These are phyloP conservation scores for Ceramica pisi DNA, from an alignment of 2,888 invertebrate species.

Conservation along the genomic window DNA sequence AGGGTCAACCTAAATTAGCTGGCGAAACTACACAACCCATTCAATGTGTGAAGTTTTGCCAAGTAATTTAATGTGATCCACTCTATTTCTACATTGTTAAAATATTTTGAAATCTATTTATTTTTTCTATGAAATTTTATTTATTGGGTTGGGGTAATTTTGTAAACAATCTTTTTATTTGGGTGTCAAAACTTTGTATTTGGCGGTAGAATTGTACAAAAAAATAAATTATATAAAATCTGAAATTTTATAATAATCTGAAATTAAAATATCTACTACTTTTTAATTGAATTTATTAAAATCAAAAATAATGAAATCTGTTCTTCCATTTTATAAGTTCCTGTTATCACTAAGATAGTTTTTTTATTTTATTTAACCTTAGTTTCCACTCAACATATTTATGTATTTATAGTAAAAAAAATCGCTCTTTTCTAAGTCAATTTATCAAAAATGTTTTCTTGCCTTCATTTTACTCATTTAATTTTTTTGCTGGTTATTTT, in stretches of 20 bases:
- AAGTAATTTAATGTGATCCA: no score
- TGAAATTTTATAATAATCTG: neutral
- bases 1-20: neutral
- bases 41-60: neutral
- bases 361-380: constrained; percentile 17
- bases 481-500: no score
- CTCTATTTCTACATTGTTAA: constrained; percentile 15
- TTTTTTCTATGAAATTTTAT: constrained; percentile 17
- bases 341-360: constrained; percentile 51
- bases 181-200: constrained; percentile 2
- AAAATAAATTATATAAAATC: neutral
- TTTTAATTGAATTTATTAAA: neutral
- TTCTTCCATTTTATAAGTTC: constrained; percentile 45
- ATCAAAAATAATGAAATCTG: neutral
- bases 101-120: constrained; percentile 5
- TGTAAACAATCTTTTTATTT: constrained; percentile 18
- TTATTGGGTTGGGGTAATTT: constrained; percentile 24
- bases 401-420: neutral
- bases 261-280: neutral
- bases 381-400: constrained; percentile 1
- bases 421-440: no score
- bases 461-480: neutral
- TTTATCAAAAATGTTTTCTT: neutral
- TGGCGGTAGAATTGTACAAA: constrained; percentile 1
- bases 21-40: neutral